These are phyloP conservation scores for Indri indri DNA, from an alignment of 2,113 vertebrate genomes.

Conservation along the genomic window DNA sequence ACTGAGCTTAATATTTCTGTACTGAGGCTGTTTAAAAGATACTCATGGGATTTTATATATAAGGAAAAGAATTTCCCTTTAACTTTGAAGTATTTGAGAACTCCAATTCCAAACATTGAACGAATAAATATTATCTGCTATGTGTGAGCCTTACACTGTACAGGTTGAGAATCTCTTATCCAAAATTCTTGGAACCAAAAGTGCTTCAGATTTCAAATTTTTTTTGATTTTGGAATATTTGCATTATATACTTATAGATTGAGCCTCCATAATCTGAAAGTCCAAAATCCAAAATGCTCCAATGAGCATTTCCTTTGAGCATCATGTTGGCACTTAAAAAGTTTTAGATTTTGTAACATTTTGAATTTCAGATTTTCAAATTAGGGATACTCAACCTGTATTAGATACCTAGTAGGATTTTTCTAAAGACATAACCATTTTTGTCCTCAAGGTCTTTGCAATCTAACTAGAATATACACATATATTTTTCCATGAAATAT, in stretches of 20 bases:
- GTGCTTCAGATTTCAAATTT: background rate
- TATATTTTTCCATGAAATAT: background rate
- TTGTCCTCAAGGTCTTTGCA: slow-evolving; percentile 5
- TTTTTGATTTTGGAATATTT: background rate
- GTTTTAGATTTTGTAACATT: background rate
- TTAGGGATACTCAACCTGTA: background rate
- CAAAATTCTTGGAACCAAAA: background rate
- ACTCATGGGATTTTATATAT: background rate
- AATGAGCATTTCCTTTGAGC: background rate
- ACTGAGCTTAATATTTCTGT: slow-evolving; percentile 37
- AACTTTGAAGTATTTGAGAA: background rate
- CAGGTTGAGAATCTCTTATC: background rate
- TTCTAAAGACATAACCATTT: background rate
- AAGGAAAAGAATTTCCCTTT: background rate
- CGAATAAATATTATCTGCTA: background rate
- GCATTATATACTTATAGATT: no score
- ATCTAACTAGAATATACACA: slow-evolving; percentile 1
- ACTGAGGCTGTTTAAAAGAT: background rate
- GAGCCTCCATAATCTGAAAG: background rate
- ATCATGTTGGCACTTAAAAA: background rate
- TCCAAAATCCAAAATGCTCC: background rate
- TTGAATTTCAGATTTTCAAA: background rate
- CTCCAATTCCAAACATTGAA: background rate
- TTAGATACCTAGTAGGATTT: background rate
- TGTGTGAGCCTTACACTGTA: background rate